These are phyloP conservation scores for Neogale vison DNA, from an alignment of 2,113 vertebrate genomes.

Conservation along the genomic window DNA sequence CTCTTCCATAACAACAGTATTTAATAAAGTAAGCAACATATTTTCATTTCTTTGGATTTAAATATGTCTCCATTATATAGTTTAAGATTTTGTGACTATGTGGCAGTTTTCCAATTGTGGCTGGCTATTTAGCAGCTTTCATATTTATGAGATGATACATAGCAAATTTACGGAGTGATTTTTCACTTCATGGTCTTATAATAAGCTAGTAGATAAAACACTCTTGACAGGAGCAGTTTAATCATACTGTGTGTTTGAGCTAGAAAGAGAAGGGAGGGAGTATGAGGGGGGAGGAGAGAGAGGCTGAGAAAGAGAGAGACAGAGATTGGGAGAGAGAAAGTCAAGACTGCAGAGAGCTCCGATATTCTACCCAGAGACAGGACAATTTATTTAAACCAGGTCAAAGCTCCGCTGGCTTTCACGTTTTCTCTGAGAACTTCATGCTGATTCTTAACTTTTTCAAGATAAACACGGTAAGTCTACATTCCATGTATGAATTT, in stretches of 20 bases:
- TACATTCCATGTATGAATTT: conserved; percentile 49
- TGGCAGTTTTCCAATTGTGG: neutral
- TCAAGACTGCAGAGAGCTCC: conserved; percentile 43
- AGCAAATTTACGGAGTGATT: conserved; percentile 64
- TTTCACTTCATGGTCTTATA: conserved; percentile 68
- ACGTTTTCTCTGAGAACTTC: conserved; percentile 51
- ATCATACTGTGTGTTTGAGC: conserved; percentile 63
- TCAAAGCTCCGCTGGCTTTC: conserved; percentile 47
- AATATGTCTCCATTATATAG: neutral
- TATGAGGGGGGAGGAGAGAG: neutral
- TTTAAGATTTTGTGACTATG: neutral
- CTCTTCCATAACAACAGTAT: neutral
- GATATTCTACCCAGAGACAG: conserved; percentile 63
- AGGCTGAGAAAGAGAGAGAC: neutral
- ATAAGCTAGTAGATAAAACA: conserved; percentile 74
- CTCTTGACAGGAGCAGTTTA: conserved; percentile 77
- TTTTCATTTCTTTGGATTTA: conserved; percentile 31
- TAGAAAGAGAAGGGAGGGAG: neutral
- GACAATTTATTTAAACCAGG: conserved; percentile 70
- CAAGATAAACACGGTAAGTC: conserved; percentile 82
- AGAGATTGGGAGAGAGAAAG: neutral
- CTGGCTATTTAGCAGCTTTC: conserved; percentile 38
- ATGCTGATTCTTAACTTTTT: conserved; percentile 67
- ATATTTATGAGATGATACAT: conserved; percentile 56
- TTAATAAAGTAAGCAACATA: neutral